Evolutionary conservation across 2,797 vertebrate genomes (phyloP).

Genomic region (Poeciliopsis turneri): DNA sequence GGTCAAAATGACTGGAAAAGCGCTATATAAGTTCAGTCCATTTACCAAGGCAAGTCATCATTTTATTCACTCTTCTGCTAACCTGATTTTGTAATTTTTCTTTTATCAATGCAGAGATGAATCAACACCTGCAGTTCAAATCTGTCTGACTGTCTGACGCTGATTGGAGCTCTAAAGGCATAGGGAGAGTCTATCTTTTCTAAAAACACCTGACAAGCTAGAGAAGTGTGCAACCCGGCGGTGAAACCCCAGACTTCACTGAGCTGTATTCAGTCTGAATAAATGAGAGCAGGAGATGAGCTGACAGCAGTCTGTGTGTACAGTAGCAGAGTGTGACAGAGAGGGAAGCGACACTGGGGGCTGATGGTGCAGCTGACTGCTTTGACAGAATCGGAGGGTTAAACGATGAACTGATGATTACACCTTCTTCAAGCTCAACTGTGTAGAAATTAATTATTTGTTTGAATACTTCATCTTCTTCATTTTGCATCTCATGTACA

Average conservation of each 20-base stretch:
- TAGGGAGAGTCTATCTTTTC: conserved; percentile 27
- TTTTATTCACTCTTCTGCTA: conserved; percentile 25
- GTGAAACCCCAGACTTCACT: not conserved
- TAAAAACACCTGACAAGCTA: conserved; percentile 6
- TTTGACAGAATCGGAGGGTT: conserved; percentile 3
- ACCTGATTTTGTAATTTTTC: not conserved
- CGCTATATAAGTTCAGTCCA: too few relatives aligned
- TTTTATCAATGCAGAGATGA: not conserved
- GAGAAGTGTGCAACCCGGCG: not conserved
- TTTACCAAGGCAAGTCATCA: conserved; percentile 68
- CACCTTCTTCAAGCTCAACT: not conserved
- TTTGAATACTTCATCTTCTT: not conserved
- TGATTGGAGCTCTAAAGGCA: conserved; percentile 20
- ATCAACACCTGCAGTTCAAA: conserved; percentile 6
- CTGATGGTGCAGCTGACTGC: conserved; percentile 13
- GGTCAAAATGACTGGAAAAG: too few relatives aligned
- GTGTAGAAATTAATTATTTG: not conserved
- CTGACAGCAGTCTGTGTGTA: conserved; percentile 17
- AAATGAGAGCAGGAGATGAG: conserved; percentile 28
- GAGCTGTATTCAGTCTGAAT: conserved; percentile 8
- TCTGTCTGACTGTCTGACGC: not conserved
- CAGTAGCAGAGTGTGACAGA: conserved; percentile 19
- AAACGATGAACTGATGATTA: conserved; percentile 15
- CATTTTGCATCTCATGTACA: not conserved
- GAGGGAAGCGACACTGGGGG: conserved; percentile 17